Percentiles rank a stretch among this genome's conserved stretches.
phyloP scores from a whole-genome alignment of 1,140 invertebrate genomes.

The Cyclina sinensis region DNA sequence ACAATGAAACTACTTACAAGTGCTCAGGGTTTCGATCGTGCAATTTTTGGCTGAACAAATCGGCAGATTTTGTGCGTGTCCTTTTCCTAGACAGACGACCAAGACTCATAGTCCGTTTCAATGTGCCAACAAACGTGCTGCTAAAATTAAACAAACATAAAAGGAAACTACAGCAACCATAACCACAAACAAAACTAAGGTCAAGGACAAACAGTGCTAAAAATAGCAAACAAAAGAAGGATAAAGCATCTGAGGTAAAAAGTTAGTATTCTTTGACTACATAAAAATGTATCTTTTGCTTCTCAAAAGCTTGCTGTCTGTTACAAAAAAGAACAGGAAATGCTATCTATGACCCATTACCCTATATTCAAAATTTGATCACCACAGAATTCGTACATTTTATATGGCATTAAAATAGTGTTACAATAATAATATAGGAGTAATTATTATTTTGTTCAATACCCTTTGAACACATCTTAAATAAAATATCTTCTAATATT shows the following conservation, averaged over 20 bases:
- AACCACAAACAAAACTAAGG: constrained; percentile 36
- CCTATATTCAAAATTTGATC: too few relatives aligned
- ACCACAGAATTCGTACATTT: too few relatives aligned
- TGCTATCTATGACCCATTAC: too few relatives aligned
- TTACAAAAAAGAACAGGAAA: too few relatives aligned
- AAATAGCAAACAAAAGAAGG: constrained; percentile 15
- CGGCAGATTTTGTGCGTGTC: constrained; percentile 38
- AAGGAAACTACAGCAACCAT: constrained; percentile 41
- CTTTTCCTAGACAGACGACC: constrained; percentile 61
- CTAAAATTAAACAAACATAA: constrained; percentile 53
- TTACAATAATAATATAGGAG: too few relatives aligned
- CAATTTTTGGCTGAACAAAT: constrained; percentile 32
- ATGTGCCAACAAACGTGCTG: constrained; percentile 63
- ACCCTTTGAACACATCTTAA: too few relatives aligned
- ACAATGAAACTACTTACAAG: constrained; percentile 68
- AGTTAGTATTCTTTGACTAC: too few relatives aligned
- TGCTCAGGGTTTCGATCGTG: background rate
- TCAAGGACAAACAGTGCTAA: constrained; percentile 25
- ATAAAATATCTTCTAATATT: too few relatives aligned
- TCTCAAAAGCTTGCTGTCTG: too few relatives aligned
- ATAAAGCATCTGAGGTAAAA: background rate
- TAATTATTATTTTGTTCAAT: too few relatives aligned
- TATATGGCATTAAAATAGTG: too few relatives aligned
- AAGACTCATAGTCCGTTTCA: constrained; percentile 65
- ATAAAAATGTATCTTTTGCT: too few relatives aligned